Conservation (phyloP, 2,113 vertebrate genomes). For the Ophiodon elongatus region DNA sequence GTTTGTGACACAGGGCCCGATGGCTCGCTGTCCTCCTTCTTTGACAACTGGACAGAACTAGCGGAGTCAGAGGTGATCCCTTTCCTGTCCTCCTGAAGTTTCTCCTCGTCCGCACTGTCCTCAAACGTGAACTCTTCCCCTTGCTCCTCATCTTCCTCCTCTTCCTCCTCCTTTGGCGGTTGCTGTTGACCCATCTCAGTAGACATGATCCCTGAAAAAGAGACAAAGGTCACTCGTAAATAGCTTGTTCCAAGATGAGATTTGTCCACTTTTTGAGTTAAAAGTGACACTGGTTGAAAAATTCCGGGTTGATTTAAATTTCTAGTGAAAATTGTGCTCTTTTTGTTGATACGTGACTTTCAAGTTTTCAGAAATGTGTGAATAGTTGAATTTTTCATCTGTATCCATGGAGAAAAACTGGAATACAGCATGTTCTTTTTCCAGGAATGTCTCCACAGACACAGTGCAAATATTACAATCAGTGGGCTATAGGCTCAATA, state of each 20-base stretch:
- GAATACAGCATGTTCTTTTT: neutral
- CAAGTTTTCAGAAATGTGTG: neutral
- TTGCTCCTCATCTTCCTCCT: constrained; percentile 79
- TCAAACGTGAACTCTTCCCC: constrained; percentile 75
- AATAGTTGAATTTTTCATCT: neutral
- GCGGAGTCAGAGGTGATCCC: neutral
- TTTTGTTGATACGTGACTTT: neutral
- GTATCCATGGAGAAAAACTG: neutral
- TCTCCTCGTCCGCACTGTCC: constrained; percentile 71
- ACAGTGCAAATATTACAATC: neutral
- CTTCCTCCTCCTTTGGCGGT: constrained; percentile 65
- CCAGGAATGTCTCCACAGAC: neutral
- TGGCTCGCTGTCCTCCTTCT: constrained; percentile 28
- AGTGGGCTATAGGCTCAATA: neutral
- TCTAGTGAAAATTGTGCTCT: neutral
- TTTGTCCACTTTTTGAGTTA: neutral
- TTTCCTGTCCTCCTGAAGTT: constrained; percentile 29
- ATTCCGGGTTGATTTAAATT: neutral
- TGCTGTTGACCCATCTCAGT: constrained; percentile 59
- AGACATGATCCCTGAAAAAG: constrained; percentile 78
- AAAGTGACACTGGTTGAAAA: neutral
- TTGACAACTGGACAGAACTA: constrained; percentile 18
- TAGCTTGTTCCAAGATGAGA: neutral
- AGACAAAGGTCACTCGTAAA: neutral
- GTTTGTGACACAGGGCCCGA: constrained; percentile 3